Conservation (phyloP, 2,113 vertebrate genomes). For the Aptenodytes forsteri region DNA sequence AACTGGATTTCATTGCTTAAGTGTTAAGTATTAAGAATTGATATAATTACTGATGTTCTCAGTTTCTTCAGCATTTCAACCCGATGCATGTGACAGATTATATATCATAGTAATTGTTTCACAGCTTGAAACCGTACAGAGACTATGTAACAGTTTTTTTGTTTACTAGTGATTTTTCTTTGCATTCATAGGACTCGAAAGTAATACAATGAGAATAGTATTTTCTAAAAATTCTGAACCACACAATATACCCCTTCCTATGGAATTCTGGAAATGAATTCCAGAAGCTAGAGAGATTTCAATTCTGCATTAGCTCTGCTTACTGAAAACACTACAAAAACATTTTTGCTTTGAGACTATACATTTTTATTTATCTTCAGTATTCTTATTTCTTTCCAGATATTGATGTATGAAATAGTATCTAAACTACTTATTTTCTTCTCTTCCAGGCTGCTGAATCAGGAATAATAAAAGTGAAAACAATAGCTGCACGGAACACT, state of each 20-base stretch:
- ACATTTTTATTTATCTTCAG: background rate
- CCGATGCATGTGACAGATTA: background rate
- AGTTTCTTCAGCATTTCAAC: background rate
- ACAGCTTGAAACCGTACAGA: background rate
- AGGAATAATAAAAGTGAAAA: conserved; percentile 99
- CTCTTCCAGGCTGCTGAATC: conserved; percentile 93
- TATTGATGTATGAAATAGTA: background rate
- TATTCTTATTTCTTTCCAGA: conserved; percentile 22
- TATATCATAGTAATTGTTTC: background rate
- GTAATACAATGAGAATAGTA: background rate
- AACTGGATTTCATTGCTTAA: background rate
- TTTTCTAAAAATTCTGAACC: background rate
- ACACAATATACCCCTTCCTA: background rate
- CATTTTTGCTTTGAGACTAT: background rate
- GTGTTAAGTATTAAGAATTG: background rate
- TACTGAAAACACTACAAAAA: background rate
- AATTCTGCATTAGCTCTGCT: background rate
- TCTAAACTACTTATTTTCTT: conserved; percentile 57
- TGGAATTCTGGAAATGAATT: background rate
- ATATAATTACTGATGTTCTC: background rate
- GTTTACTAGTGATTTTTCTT: background rate
- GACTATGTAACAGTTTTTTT: background rate
- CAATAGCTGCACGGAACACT: conserved; percentile 91
- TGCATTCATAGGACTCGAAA: background rate
- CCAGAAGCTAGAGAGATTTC: background rate